These are phyloP conservation scores for Drosophila mimetica DNA, from an alignment of 2,888 invertebrate species.

Conservation along the genomic window DNA sequence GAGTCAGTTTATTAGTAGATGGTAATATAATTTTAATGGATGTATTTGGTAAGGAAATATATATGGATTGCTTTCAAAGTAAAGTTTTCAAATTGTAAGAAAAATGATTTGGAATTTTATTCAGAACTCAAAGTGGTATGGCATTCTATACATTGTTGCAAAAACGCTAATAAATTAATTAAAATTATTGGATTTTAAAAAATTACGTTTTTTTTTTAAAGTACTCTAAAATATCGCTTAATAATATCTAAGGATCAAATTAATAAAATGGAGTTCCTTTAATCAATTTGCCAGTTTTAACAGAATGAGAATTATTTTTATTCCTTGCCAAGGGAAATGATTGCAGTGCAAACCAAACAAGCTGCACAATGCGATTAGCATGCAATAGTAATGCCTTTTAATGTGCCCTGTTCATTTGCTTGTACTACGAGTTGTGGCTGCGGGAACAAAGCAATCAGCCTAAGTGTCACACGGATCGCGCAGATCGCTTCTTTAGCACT, in stretches of 20 bases:
- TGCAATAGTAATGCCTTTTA: constrained; percentile 41
- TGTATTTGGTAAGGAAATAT: background rate
- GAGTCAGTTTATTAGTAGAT: background rate
- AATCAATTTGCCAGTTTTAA: constrained; percentile 20
- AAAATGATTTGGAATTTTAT: too few relatives aligned
- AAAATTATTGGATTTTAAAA: too few relatives aligned
- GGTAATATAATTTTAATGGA: background rate
- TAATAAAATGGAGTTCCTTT: constrained; percentile 14
- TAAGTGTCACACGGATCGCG: constrained; percentile 43
- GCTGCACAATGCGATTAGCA: constrained; percentile 37
- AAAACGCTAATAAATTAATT: too few relatives aligned
- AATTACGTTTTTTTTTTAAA: too few relatives aligned
- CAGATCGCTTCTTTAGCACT: constrained; percentile 8
- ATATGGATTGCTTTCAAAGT: too few relatives aligned
- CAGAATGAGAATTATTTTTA: constrained; percentile 23
- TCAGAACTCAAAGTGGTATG: too few relatives aligned
- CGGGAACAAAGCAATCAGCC: constrained; percentile 49
- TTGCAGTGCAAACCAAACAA: constrained; percentile 29
- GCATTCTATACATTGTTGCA: too few relatives aligned
- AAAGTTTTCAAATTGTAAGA: too few relatives aligned
- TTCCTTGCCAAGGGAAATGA: constrained; percentile 15
- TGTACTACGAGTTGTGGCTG: constrained; percentile 40
- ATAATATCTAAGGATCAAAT: background rate
- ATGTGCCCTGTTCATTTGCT: constrained; percentile 29
- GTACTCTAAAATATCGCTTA: too few relatives aligned